Percentiles rank a stretch among this genome's conserved stretches.
These are phyloP conservation scores for Hydrocynus forskahlii DNA, from an alignment of 2,797 vertebrate species.

Conservation along the genomic window DNA sequence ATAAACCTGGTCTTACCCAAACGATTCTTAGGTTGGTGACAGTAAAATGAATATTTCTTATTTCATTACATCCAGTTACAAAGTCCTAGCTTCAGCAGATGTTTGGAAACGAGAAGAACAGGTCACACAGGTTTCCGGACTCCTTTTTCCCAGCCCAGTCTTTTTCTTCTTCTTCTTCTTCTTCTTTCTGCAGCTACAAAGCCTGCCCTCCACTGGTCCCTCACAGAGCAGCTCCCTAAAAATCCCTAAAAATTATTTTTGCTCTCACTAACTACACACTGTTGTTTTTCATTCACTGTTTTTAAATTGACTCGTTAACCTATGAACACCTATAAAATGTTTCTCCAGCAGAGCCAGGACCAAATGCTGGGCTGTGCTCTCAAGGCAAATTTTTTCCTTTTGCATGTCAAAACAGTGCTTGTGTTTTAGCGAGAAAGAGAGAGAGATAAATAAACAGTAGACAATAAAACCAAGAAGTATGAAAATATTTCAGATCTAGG, in stretches of 20 bases:
- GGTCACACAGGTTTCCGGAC: slow-evolving; percentile 48
- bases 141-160: not conserved
- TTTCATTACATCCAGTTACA: slow-evolving; percentile 9
- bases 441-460: not conserved
- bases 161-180: slow-evolving; percentile 30
- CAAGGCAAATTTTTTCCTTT: not conserved
- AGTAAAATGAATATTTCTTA: not conserved
- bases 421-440: too few relatives aligned
- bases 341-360: not conserved
- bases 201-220: slow-evolving; percentile 22
- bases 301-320: too few relatives aligned
- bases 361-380: not conserved
- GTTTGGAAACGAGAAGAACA: slow-evolving; percentile 20
- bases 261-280: too few relatives aligned
- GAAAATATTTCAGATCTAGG: too few relatives aligned
- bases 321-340: not conserved
- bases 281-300: not conserved
- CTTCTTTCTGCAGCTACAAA: slow-evolving; percentile 13
- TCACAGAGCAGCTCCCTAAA: not conserved
- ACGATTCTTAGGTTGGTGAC: not conserved
- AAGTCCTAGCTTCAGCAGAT: not conserved
- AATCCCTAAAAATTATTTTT: too few relatives aligned
- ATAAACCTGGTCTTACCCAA: slow-evolving; percentile 13
- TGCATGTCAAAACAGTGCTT: not conserved
- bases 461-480: too few relatives aligned